Evolutionary conservation across 2,797 vertebrate species (phyloP).

Genomic region (Syndactyla subalaris): DNA sequence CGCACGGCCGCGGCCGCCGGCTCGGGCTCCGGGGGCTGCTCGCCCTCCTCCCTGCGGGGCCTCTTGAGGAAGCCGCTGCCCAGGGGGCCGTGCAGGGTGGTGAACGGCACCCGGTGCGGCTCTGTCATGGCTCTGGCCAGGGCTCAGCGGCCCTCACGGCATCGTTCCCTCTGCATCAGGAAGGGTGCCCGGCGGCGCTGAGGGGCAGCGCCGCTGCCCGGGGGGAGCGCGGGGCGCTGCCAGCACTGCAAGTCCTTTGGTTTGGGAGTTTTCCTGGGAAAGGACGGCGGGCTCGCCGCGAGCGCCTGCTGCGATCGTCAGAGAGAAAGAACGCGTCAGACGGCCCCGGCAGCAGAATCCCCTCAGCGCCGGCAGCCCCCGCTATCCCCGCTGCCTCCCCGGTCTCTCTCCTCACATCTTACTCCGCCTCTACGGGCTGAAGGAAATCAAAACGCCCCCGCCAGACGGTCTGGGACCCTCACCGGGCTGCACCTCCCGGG

Average conservation of each 20-base stretch:
- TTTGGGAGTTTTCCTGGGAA: not conserved
- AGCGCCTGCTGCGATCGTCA: not conserved
- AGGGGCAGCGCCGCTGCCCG: not conserved
- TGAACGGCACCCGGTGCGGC: conserved; percentile 83
- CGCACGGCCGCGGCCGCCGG: conserved; percentile 74
- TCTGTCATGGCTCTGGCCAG: conserved; percentile 83
- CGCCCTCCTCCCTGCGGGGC: conserved; percentile 54
- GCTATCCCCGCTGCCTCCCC: not conserved
- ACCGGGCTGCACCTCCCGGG: not conserved
- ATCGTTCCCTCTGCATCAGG: conserved; percentile 48
- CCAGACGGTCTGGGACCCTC: not conserved
- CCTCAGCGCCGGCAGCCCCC: not conserved
- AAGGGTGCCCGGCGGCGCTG: not conserved
- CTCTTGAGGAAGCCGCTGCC: conserved; percentile 74
- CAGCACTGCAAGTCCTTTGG: fast-evolving
- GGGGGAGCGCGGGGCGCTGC: fast-evolving
- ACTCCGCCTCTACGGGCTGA: not conserved
- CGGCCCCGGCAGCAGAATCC: not conserved
- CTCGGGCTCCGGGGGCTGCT: conserved; percentile 69
- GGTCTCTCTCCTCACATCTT: not conserved
- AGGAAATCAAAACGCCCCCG: not conserved
- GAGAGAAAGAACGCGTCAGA: not conserved
- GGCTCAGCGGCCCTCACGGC: conserved; percentile 64
- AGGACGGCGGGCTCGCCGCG: not conserved
- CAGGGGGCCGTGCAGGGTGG: conserved; percentile 74